Base-by-base conservation (phyloP, 2,888 invertebrate genomes). In the Xanthorhoe designata region DNA sequence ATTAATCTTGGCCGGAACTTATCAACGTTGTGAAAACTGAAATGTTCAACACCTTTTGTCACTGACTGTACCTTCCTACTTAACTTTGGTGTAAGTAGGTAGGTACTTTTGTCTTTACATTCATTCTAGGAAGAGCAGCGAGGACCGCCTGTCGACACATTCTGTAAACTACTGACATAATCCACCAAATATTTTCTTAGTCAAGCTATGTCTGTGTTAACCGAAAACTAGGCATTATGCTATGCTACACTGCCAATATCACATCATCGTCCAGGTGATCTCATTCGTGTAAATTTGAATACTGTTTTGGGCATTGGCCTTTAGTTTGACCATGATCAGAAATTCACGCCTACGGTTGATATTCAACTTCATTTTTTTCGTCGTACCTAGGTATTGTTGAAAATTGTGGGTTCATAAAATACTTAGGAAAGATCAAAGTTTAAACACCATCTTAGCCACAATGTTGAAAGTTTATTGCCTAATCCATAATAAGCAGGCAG, bases 251-350 rank as follows among this genome's bases (percentile, higher is more conserved):
- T 59, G 61, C 61, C 52, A 65, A 69, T 66, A 63, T 69, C 71
- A 71, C 63, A 60, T 63, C 60, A 62, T 78, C 77, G 78, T 32
- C 79, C 77, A 74, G 78, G 74, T 90, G 90, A 90, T 88, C 85
- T 90, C 90, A 89, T 85, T 83, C 77, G 70, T 61, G 70, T 72
- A 70, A 71, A 88, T 89, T 87, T 88, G 82, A 88, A 89, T 88
- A 83, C 80, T 74, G 68, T 81, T 89, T 83, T 84, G 86, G 82
- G 75, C 79, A 80, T 85, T 83, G 82, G 82, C 84, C 82, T 80
- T 74, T 78, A 10, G 45, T 50, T 71, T 78, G 81, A 63, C 77
- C 78, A 71, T 75, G 77, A 74, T 69, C 74, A 66, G n/a, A 64
- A 54, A 68, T 72, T 77, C 72, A 77, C 80, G 70, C 80, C 80